These are phyloP conservation scores for Aelia acuminata DNA, from an alignment of 2,888 invertebrate genomes.

Conservation along the genomic window DNA sequence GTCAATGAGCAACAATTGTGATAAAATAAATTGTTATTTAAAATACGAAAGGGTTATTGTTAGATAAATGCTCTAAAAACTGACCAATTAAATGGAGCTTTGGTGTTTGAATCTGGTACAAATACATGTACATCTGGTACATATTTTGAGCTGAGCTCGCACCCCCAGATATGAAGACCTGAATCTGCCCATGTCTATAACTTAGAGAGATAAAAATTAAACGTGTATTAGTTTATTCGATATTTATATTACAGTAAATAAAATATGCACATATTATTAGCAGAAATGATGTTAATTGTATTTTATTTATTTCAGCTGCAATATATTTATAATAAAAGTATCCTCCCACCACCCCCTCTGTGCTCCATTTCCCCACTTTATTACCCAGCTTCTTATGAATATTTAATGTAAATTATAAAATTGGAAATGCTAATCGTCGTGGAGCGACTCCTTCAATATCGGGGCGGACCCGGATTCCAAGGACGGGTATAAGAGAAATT, in stretches of 20 bases:
- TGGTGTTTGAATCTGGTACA: no score
- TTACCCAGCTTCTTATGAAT: slow-evolving; percentile 18
- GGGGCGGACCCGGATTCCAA: not conserved
- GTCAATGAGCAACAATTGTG: no score
- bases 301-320: not conserved
- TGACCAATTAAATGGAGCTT: no score
- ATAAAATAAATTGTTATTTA: no score
- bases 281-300: not conserved
- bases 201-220: not conserved
- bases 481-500: slow-evolving; percentile 52
- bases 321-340: slow-evolving; percentile 13
- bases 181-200: no score
- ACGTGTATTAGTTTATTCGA: not conserved
- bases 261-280: not conserved
- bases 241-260: not conserved
- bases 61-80: no score
- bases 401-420: slow-evolving; percentile 45
- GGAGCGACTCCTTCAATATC: slow-evolving; percentile 31
- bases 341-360: not conserved
- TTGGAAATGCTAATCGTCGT: slow-evolving; percentile 42
- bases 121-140: no score
- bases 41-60: no score
- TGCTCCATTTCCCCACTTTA: not conserved
- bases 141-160: no score
- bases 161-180: no score